Percentiles rank a stretch among this genome's conserved stretches.
Conservation (phyloP, 2,113 vertebrate genomes). For the Pungitius pungitius region DNA sequence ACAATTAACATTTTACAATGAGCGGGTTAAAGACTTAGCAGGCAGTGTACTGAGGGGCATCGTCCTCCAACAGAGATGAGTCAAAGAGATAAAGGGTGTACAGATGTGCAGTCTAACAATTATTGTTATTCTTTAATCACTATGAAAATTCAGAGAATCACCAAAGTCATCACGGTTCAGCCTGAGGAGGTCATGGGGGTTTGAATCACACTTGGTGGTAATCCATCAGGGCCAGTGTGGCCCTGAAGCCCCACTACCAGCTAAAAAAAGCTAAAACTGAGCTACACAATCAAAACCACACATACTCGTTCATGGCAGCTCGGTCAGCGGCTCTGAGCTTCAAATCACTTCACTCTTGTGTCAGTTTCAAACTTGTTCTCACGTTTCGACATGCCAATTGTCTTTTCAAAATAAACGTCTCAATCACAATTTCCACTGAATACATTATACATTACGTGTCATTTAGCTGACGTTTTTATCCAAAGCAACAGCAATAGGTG, state of each 20-base stretch:
- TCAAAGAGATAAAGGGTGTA: not conserved
- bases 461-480: too few species aligned
- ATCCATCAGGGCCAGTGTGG: not conserved
- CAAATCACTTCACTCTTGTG: not conserved
- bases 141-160: not conserved
- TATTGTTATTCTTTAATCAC: not conserved
- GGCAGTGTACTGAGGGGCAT: constrained; percentile 9
- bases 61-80: not conserved
- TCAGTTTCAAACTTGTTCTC: not conserved
- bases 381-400: too few species aligned
- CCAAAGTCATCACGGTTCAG: not conserved
- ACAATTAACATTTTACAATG: constrained; percentile 7
- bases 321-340: not conserved
- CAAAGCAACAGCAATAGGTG: too few species aligned
- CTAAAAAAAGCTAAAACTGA: not conserved
- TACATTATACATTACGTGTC: not conserved
- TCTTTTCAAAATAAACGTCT: too few species aligned
- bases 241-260: not conserved
- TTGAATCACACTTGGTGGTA: not conserved
- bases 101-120: not conserved
- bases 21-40: not conserved
- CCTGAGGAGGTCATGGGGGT: not conserved
- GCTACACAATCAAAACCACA: not conserved
- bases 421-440: not conserved
- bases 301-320: too few species aligned